phyloP scores from a whole-genome alignment of 2,113 vertebrate genomes.

The Phainopepla nitens region DNA sequence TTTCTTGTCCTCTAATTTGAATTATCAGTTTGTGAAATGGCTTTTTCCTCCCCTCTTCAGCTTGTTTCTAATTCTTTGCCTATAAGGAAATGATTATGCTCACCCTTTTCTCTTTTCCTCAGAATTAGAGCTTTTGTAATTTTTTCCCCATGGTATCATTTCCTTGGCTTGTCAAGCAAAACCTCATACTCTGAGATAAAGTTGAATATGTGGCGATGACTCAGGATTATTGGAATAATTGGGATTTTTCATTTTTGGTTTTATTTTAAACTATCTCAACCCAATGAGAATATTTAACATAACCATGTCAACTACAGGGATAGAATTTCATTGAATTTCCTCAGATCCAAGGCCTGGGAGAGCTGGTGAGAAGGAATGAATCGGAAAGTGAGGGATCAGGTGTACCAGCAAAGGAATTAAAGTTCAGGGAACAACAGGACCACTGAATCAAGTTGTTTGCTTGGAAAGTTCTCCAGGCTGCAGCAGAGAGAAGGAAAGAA shows the following conservation, averaged over 20 bases:
- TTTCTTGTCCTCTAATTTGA: neutral
- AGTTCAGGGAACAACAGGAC: neutral
- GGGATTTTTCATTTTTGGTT: neutral
- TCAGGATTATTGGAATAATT: neutral
- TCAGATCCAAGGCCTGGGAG: neutral
- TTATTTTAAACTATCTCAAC: neutral
- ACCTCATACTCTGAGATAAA: neutral
- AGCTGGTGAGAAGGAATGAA: neutral
- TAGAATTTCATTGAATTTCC: neutral
- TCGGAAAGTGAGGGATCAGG: neutral
- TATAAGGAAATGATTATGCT: neutral
- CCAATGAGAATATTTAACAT: neutral
- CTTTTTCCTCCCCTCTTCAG: neutral
- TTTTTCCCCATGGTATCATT: neutral
- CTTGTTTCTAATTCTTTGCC: neutral
- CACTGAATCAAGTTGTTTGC: neutral
- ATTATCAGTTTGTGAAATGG: neutral
- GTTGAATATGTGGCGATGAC: neutral
- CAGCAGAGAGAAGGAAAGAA: neutral
- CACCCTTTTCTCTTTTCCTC: neutral
- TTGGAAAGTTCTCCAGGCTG: neutral
- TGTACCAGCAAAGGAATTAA: neutral
- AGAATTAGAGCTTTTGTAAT: neutral
- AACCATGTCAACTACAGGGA: neutral
- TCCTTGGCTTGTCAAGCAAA: neutral